Evolutionary conservation across 2,113 vertebrate species (phyloP), one percentile per base, ranked within the genome.

Genomic region (Malaclemys terrapin): DNA sequence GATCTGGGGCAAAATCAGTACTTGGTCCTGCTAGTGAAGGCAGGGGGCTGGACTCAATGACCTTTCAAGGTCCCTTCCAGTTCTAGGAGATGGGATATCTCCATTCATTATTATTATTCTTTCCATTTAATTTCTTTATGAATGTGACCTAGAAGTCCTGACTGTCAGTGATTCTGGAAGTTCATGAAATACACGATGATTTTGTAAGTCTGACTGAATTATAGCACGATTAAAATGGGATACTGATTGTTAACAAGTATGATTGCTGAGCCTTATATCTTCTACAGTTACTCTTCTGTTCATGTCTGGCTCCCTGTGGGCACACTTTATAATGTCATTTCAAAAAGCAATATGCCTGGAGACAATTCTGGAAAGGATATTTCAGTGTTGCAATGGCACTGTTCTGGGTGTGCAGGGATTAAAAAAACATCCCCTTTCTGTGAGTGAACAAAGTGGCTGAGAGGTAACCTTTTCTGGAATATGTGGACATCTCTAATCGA

Each of bases 161-260:
- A 6, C 53, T 97, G 96, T 95, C 80, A 90, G 78, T 94, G 90
- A 59, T 89, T 96, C 83, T 96, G 89, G 82, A 96, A 88, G 50
- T 57, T 95, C 91, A 56, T 89, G 94, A 96, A 95, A 94, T 93
- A 89, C 87, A n/a, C 80, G 94, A 22, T 96, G 79, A 79, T 49
- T 95, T 93, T 84, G 84, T 72, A 8, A 5, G 42, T 90, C 81
- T 89, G 29, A 93, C 95, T 96, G 88, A 96, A 79, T 96, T 95
- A 96, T 96, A 86, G 72, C 80, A 85, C 81, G 86, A 83, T 94
- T 97, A 90, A 91, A 96, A 92, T 81, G 89, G 84, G 85, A 94
- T 96, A 57, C 42, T 95, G 94, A 95, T 94, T 88, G 50, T 92
- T 92, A 80, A 96, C 88, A 95, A 91, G 91, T 94, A 62, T 86